Conservation (phyloP, 2,888 invertebrate species). For the Philaethria dido region DNA sequence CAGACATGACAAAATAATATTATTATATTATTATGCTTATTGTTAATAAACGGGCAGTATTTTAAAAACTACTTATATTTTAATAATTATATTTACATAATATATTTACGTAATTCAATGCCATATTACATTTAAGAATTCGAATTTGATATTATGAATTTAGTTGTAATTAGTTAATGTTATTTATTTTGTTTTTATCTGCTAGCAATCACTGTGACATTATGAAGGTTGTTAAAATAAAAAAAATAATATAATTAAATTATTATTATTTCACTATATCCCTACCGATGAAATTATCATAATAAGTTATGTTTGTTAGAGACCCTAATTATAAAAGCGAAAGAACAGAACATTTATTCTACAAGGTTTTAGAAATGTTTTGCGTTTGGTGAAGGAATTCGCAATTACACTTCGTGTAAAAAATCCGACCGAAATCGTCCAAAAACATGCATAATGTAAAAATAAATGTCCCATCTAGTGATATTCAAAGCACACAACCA, state of each 20-base stretch:
- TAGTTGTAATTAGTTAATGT: conserved; percentile 37
- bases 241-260: background rate
- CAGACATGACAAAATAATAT: conserved; percentile 2
- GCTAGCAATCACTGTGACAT: conserved; percentile 26
- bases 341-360: too few species aligned
- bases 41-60: conserved; percentile 12
- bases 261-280: conserved; percentile 6
- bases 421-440: too few species aligned
- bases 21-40: background rate
- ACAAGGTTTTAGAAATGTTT: too few species aligned
- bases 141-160: conserved; percentile 29
- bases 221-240: conserved; percentile 36
- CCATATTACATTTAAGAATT: conserved; percentile 47
- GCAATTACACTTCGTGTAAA: too few species aligned
- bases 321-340: too few species aligned
- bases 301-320: background rate
- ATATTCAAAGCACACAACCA: too few species aligned
- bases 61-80: conserved; percentile 9
- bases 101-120: conserved; percentile 38
- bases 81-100: conserved; percentile 23
- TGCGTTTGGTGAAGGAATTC: too few species aligned
- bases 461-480: too few species aligned
- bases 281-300: background rate
- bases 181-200: conserved; percentile 46
- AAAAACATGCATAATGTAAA: too few species aligned